Conservation (phyloP, 1,140 invertebrate genomes). For the Eriocheir sinensis region DNA sequence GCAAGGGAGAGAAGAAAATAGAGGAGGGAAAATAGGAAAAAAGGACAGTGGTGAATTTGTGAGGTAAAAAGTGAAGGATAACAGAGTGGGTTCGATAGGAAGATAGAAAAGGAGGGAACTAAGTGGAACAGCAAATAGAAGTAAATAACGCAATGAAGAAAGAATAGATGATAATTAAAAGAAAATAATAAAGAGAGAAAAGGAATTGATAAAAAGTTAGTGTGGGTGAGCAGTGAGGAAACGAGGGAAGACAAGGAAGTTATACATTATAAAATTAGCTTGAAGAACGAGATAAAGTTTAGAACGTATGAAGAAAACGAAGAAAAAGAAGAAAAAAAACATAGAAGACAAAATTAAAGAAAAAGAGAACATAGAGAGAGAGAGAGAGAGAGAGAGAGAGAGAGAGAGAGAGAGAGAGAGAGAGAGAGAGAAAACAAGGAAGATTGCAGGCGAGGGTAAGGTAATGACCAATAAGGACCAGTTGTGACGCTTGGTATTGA, state of each 20-base stretch:
- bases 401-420: slow-evolving; percentile 54
- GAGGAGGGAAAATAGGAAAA: no score
- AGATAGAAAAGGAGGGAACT: slow-evolving; percentile 7
- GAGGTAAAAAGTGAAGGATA: no score
- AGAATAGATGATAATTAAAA: neutral
- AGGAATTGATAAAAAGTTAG: neutral
- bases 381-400: slow-evolving; percentile 56
- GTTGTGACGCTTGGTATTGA: slow-evolving; percentile 66
- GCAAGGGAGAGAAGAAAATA: neutral
- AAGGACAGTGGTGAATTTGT: no score
- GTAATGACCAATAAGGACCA: slow-evolving; percentile 65
- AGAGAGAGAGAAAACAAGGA: slow-evolving; percentile 44
- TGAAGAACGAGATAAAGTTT: no score
- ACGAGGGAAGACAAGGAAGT: no score
- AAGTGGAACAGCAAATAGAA: no score
- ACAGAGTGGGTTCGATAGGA: neutral
- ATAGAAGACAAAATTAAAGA: neutral
- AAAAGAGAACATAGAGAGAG: neutral
- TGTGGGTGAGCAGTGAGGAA: neutral
- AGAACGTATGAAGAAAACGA: no score
- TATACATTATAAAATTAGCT: no score
- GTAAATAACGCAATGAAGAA: no score
- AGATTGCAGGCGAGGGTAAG: slow-evolving; percentile 51
- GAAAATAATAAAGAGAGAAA: neutral
- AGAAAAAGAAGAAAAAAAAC: neutral